Conservation (phyloP, 2,797 vertebrate species). For the Astyanax mexicanus region DNA sequence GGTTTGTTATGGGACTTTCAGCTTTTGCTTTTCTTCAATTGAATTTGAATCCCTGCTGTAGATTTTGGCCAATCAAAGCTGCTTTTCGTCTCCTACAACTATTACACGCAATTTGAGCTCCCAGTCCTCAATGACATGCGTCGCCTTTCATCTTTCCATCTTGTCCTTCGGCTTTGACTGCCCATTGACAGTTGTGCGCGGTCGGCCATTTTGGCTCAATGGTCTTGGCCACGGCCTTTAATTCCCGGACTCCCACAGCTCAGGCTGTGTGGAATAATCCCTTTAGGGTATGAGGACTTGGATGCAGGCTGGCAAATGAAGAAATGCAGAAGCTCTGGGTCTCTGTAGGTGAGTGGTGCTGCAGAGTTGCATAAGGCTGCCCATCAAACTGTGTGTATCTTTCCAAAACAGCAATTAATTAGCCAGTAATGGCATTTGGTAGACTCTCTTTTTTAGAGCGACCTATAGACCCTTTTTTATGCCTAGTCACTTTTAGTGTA, state of each 20-base stretch:
- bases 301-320: neutral
- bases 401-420: neutral
- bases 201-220: conserved; percentile 14
- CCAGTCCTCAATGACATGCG: conserved; percentile 9
- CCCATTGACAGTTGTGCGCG: conserved; percentile 20
- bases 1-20: too few relatives aligned
- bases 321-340: conserved; percentile 8
- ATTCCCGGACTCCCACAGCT: neutral
- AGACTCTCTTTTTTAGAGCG: too few relatives aligned
- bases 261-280: conserved; percentile 7
- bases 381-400: conserved; percentile 3
- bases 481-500: too few relatives aligned
- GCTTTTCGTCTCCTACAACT: conserved; percentile 27
- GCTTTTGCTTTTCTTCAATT: conserved; percentile 7
- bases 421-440: too few relatives aligned
- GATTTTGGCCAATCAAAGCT: conserved; percentile 35
- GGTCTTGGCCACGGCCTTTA: neutral
- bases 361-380: neutral
- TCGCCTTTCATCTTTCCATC: conserved; percentile 43
- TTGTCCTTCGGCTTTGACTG: neutral
- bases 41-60: conserved; percentile 13
- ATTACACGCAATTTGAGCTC: conserved; percentile 24
- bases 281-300: neutral
- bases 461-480: too few relatives aligned
- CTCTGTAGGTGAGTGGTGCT: neutral